phyloP scores from a whole-genome alignment of 2,888 invertebrate genomes.

The Tetrapedia diversipes region DNA sequence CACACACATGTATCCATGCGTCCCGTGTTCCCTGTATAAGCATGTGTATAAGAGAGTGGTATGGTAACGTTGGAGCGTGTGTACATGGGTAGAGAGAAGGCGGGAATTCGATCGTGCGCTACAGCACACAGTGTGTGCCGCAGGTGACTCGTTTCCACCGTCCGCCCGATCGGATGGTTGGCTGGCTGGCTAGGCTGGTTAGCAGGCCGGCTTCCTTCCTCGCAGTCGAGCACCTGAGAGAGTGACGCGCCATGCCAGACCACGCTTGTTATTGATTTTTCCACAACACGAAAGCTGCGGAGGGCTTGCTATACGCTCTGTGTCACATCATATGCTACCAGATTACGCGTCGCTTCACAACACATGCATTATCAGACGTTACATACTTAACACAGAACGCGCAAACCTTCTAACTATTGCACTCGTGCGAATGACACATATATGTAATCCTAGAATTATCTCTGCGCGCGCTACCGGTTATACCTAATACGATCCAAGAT shows the following conservation, averaged over 20 bases:
- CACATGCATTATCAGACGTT: constrained; percentile 19
- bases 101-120: constrained; percentile 71
- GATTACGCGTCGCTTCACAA: constrained; percentile 67
- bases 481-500: constrained; percentile 16
- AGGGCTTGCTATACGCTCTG: constrained; percentile 60
- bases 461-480: background rate
- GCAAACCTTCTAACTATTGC: constrained; percentile 9
- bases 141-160: constrained; percentile 75
- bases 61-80: constrained; percentile 24
- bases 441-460: background rate
- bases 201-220: constrained; percentile 68
- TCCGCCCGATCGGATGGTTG: constrained; percentile 73
- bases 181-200: constrained; percentile 63
- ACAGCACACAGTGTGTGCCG: constrained; percentile 60
- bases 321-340: constrained; percentile 77
- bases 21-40: constrained; percentile 14
- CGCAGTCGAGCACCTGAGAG: constrained; percentile 74
- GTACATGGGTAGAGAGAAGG: constrained; percentile 55
- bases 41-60: constrained; percentile 57
- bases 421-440: background rate
- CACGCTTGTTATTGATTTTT: constrained; percentile 82
- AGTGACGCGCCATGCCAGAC: constrained; percentile 76
- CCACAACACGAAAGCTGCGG: constrained; percentile 75
- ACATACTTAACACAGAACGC: constrained; percentile 20
- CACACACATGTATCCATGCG: constrained; percentile 1